Evolutionary conservation across 2,888 invertebrate genomes (phyloP), one percentile per base, ranked within the genome.

Genomic region (Prosapia bicincta): DNA sequence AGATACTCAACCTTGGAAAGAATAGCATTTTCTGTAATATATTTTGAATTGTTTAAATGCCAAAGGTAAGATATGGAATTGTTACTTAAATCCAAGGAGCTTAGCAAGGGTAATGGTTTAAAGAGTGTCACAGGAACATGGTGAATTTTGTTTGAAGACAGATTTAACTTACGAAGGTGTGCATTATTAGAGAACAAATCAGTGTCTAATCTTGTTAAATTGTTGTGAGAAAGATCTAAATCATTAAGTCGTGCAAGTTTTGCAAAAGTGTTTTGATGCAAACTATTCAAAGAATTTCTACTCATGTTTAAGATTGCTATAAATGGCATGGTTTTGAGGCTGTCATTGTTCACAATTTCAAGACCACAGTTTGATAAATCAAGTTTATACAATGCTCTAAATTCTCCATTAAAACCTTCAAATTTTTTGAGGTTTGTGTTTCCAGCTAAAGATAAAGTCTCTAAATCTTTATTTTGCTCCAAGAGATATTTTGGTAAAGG

Each of bases 281-380:
- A 81, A 88, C 88, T 76, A 89, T 88, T 81, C 88, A 82, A 71
- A 5, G 72, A 88, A 82, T 94, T 94, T 82, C 88, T 88, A 24
- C 92, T 88, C 30, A 93, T 85, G 82, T 91, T 89, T 69, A 94
- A 85, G 1, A 88, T 89, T 1, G 89, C 88, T 80, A 94, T 83
- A 43, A 90, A 90, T 0, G 92, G 90, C 89, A 94, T 92, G 1
- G 91, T 89, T 79, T 89, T 88, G 82, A 94, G 90, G 0, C 91
- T 90, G 79, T 89, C 88, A 79, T 89, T 88, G 67, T 88, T 87
- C 74, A 92, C 85, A 77, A 87, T 87, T 70, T 88, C 88, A 24
- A 94, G 87, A 10, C 90, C 91, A 82, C 94, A 94, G 82, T 91
- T 89, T 3, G 92, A 90, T 24, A 93, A 90, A 80, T 94, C 93